Evolutionary conservation across 2,888 invertebrate species (phyloP), one percentile per base, ranked within the genome.

Genomic region (Catocala nupta): DNA sequence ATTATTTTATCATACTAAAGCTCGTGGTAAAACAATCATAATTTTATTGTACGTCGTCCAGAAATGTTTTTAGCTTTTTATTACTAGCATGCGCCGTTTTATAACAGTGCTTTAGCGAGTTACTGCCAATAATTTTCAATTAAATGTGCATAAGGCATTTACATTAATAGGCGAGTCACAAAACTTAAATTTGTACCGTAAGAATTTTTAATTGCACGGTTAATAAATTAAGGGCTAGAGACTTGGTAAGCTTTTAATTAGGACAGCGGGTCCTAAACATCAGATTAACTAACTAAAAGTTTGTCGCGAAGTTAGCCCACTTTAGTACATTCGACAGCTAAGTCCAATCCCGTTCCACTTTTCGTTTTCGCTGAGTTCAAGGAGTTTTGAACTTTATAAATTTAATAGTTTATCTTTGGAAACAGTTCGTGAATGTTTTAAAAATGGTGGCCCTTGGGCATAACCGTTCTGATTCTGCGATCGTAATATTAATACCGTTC

Each of bases 321-420:
- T 76, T 63, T 55, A 76, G 70, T 67, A 71, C 60, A 75, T 73
- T 78, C 65, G 66, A 76, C 64, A 73, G 68, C 55, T 60, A 76
- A 78, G 77, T 78, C 78, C 70, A 73, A 73, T 73, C 64, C 62
- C 39, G 70, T 62, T 73, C 73, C 54, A 73, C 68, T 73, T 75
- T 70, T 63, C 60, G 64, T 58, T 66, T 71, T 59, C 64, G 58
- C 59, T 49, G 52, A 69, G 67, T 70, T 73, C 53, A 71, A 73
- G 68, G 39, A 72, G 65, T 66, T 71, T 59, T 53, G 25, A 70
- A 77, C 62, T 68, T 71, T 65, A 65, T 66, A 66, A 73, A 76
- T 78, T 65, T 63, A 73, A 73, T 73, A 78, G 78, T 76, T 66
- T 65, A 54, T 68, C 57, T 76, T 66, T 62, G 45, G 9, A 63